Evolutionary conservation across 2,797 vertebrate genomes (phyloP), one percentile per base, ranked within the genome.

Genomic region (Pterois miles): DNA sequence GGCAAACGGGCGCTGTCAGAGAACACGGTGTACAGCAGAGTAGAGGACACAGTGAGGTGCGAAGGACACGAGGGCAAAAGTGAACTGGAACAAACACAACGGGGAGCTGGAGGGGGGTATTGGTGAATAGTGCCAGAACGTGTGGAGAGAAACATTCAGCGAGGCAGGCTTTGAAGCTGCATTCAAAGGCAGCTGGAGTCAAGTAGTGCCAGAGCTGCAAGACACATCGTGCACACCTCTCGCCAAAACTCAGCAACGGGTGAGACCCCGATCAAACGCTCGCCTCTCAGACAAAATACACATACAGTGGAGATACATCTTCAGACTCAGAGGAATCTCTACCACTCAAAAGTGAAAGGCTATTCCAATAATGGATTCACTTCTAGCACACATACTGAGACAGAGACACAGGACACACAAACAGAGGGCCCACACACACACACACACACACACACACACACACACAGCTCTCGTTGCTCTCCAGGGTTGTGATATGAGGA

Each of bases 111-210:
- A 67, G 81, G 71, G 50, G 72, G 80, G 80, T 53, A 56, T 81
- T 48, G 0, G 74, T n/a, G 87, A 77, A 84, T 29, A 64, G 58
- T 91, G 92, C 91, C 91, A 94, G 83, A 80, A 82, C 29, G 65
- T 86, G 87, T 67, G 81, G 87, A 91, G 84, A 72, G 76, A 93
- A 80, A 86, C 86, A 82, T 86, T 84, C 83, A 88, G 69, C 43
- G 46, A 90, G 76, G 69, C 76, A 63, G 65, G 71, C 92, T 95
- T 96, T 95, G 92, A 95, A 93, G 92, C 87, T 81, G 74, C 88
- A 92, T 92, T 95, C 93, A 95, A 95, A 95, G 92, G 88, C 92
- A 94, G 87, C 88, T 78, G 87, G 86, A 94, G 92, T 89, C 91
- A 89, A 92, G 87, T 78, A 72, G 87, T 89, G 89, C 92, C 93